A percentile compares a stretch with the other conserved stretches of the same genome.
phyloP scores from a whole-genome alignment of 2,113 vertebrate genomes.

The Hylia prasina region DNA sequence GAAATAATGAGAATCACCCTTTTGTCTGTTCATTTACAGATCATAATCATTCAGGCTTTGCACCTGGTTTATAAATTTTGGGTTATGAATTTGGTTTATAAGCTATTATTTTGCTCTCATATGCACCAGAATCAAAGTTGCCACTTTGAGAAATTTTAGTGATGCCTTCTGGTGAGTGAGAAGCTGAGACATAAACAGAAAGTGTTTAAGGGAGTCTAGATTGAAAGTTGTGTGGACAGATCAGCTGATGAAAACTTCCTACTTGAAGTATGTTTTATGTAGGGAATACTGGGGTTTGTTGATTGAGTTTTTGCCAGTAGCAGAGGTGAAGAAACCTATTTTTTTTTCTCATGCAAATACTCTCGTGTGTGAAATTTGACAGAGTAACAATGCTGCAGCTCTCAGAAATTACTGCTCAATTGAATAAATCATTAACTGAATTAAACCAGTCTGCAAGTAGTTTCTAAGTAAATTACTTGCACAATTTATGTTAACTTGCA shows the following conservation, averaged over 20 bases:
- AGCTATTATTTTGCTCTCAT: neutral
- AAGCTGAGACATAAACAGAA: neutral
- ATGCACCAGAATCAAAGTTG: neutral
- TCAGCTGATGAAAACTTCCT: neutral
- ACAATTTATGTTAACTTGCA: neutral
- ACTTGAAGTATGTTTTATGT: neutral
- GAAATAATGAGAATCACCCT: neutral
- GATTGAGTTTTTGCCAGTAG: neutral
- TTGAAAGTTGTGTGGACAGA: neutral
- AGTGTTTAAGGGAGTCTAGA: neutral
- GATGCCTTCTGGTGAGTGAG: neutral
- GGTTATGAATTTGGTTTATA: neutral
- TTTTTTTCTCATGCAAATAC: neutral
- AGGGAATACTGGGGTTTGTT: neutral
- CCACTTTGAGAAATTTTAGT: neutral
- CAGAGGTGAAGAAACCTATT: neutral
- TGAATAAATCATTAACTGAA: neutral
- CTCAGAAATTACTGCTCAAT: neutral
- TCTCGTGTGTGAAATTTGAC: neutral
- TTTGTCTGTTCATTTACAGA: neutral
- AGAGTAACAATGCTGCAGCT: neutral
- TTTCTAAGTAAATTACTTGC: neutral
- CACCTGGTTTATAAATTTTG: neutral
- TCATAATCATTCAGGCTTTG: neutral
- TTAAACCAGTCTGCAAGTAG: neutral